These are phyloP conservation scores for Euschistus heros DNA, from an alignment of 1,140 invertebrate genomes.

Conservation along the genomic window DNA sequence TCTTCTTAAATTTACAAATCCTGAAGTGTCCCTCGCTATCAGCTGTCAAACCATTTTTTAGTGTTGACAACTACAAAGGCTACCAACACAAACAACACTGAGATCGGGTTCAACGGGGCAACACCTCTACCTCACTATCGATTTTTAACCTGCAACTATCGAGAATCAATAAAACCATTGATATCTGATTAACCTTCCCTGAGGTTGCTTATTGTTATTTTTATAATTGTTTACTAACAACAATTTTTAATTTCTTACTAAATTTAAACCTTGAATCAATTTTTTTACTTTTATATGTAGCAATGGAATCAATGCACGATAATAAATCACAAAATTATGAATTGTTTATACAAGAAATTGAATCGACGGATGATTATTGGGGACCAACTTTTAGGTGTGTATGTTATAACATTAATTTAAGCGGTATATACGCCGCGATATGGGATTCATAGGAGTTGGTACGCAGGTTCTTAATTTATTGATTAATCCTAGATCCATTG, in stretches of 20 bases:
- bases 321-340: conserved; percentile 38
- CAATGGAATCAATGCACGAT: conserved; percentile 22
- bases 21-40: neutral
- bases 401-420: neutral
- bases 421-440: neutral
- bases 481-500: conserved; percentile 18
- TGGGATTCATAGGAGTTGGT: neutral
- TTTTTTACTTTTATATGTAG: neutral
- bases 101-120: no score
- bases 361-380: conserved; percentile 82
- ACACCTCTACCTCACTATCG: no score
- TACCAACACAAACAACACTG: no score
- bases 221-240: no score
- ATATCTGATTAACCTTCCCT: neutral
- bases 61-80: conserved; percentile 2
- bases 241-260: neutral
- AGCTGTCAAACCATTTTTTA: conserved; percentile 7
- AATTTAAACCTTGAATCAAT: neutral
- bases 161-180: conserved; percentile 1
- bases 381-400: conserved; percentile 70
- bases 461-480: conserved; percentile 21
- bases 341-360: conserved; percentile 71
- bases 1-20: neutral
- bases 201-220: no score
- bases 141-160: neutral